Evolutionary conservation across 2,888 invertebrate species (phyloP), one percentile per base, ranked within the genome.

Genomic region (Chalcosyrphus nemorum): DNA sequence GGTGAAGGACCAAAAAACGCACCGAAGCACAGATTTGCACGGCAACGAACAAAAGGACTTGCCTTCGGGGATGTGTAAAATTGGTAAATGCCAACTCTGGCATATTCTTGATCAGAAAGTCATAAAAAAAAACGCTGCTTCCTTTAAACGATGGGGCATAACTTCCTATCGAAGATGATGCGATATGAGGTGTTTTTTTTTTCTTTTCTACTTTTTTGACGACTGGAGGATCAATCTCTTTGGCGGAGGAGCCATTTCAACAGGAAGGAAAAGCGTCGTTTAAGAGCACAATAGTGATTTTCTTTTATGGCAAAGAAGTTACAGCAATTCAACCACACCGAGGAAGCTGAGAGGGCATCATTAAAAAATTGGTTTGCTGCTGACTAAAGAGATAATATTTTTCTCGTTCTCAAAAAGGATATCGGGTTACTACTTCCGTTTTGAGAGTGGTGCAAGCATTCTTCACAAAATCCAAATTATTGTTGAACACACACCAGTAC

Each of bases 171-270:
- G n/a, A 57, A 2, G 1, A 27, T 7, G 50, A 19, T 56, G n/a
- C 9, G 32, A 35, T 4, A 24, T n/a, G n/a, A n/a, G n/a, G n/a
- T n/a, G n/a, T n/a, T 57, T 56, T 56, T 17, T 13, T 5, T 19
- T 32, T 1, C 32, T 72, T 61, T 61, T 52, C 11, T 13, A 2
- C 13, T 32, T 1, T 11, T 72, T 61, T 61, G 43, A 61, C 41
- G 52, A 52, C 41, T 52, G 15, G 41, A n/a, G 19, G 54, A 61
- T 72, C 72, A 72, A 52, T 72, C 41, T 17, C 19, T n/a, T n/a
- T n/a, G 7, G 21, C 11, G 2, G n/a, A n/a, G 21, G 1, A 9
- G 15, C n/a, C 4, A 19, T 38, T 2, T 15, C 19, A 35, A 32
- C 32, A 4, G 17, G 3, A 38, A 2, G 41, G 27, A 27, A 13